phyloP scores from a whole-genome alignment of 1,140 invertebrate species.

The Drosophila arizonae region DNA sequence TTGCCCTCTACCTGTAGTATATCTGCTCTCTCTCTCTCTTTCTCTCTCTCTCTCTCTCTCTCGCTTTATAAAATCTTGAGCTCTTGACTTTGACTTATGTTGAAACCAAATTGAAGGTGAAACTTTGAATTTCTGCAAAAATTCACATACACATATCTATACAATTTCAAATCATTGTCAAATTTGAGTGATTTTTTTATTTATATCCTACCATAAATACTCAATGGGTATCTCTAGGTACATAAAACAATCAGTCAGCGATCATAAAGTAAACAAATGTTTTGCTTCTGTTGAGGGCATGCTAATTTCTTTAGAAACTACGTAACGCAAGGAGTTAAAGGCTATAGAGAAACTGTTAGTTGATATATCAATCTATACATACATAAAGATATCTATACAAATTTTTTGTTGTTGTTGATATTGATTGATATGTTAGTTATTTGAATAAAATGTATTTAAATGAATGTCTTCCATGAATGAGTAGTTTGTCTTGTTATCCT shows the following conservation, averaged over 20 bases:
- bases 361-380: too few species aligned
- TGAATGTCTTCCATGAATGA: too few species aligned
- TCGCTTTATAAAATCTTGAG: conserved; percentile 1
- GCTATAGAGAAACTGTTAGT: too few species aligned
- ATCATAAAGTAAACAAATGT: conserved; percentile 60
- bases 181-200: conserved; percentile 60
- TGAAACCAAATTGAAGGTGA: conserved; percentile 37
- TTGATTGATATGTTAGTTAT: too few species aligned
- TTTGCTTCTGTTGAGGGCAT: conserved; percentile 2
- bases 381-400: too few species aligned
- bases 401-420: too few species aligned
- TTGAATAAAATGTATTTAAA: too few species aligned
- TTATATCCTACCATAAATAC: conserved; percentile 14
- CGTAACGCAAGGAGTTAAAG: too few species aligned
- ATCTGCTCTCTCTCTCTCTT: background rate
- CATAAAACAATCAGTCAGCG: conserved; percentile 66
- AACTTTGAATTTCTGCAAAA: conserved; percentile 61
- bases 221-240: background rate
- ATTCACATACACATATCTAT: conserved; percentile 50
- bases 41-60: background rate
- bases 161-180: conserved; percentile 48
- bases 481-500: too few species aligned
- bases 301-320: too few species aligned
- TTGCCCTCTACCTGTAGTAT: background rate
- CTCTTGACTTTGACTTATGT: conserved; percentile 73